phyloP scores from a whole-genome alignment of 2,113 vertebrate genomes.

The Acrocephalus kingi region DNA sequence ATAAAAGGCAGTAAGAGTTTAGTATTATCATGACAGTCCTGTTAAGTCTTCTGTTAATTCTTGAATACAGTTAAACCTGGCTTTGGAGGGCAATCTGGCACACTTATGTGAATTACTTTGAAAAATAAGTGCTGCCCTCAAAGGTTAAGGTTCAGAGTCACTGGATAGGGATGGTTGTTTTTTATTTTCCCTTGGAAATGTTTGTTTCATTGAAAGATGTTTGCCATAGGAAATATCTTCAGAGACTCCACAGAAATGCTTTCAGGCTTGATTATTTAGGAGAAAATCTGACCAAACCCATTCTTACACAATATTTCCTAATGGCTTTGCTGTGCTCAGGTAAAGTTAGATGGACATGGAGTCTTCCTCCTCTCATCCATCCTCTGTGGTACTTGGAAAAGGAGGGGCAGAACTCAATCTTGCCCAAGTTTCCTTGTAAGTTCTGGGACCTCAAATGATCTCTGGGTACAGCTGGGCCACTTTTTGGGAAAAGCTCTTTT shows the following conservation, averaged over 20 bases:
- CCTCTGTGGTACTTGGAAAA: neutral
- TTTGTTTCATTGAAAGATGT: neutral
- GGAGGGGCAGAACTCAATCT: neutral
- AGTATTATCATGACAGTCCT: neutral
- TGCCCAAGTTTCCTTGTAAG: neutral
- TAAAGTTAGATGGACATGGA: neutral
- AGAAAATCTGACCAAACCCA: too few relatives aligned
- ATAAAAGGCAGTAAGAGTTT: neutral
- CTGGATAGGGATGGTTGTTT: neutral
- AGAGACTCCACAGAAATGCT: too few relatives aligned
- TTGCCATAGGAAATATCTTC: neutral
- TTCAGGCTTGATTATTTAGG: too few relatives aligned
- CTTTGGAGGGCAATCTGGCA: neutral
- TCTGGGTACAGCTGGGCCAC: fast-evolving
- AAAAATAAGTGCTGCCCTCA: neutral
- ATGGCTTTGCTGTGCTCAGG: neutral
- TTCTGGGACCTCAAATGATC: neutral
- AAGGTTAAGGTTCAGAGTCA: neutral
- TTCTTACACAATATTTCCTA: too few relatives aligned
- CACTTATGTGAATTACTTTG: neutral
- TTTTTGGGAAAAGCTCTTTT: neutral
- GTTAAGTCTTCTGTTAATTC: neutral
- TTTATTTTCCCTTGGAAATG: neutral
- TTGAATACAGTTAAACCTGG: neutral
- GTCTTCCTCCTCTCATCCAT: neutral